Evolutionary conservation across 2,113 vertebrate species (phyloP).

Genomic region (Pelvicachromis taeniatus): DNA sequence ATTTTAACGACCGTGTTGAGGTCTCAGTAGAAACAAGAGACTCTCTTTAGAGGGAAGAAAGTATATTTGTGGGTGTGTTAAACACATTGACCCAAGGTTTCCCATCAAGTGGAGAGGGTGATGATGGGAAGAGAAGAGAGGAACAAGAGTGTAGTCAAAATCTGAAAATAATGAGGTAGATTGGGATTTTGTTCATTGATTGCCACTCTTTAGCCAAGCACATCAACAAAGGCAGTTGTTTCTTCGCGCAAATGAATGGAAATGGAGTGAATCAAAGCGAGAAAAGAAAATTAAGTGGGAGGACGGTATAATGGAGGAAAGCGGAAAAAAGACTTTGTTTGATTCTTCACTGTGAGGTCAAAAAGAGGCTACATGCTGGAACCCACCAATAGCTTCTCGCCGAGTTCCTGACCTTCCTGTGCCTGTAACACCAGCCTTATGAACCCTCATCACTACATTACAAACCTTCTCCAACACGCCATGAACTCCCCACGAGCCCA

Average conservation of each 20-base stretch:
- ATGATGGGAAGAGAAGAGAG: neutral
- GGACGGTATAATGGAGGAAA: neutral
- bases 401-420: constrained; percentile 42
- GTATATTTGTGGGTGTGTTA: constrained; percentile 31
- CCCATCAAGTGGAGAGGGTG: neutral
- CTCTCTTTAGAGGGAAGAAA: neutral
- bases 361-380: neutral
- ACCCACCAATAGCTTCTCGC: neutral
- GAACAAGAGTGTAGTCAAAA: neutral
- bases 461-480: neutral
- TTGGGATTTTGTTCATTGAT: neutral
- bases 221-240: neutral
- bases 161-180: neutral
- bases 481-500: constrained; percentile 57
- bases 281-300: neutral
- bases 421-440: constrained; percentile 42
- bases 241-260: neutral
- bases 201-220: neutral
- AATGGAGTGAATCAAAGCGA: neutral
- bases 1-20: constrained; percentile 44
- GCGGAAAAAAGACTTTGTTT: neutral
- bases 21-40: constrained; percentile 9
- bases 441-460: constrained; percentile 47
- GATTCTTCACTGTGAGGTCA: constrained; percentile 7
- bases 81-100: constrained; percentile 34